Evolutionary conservation across 2,113 vertebrate genomes (phyloP).

Genomic region (Hydrolagus affinis): DNA sequence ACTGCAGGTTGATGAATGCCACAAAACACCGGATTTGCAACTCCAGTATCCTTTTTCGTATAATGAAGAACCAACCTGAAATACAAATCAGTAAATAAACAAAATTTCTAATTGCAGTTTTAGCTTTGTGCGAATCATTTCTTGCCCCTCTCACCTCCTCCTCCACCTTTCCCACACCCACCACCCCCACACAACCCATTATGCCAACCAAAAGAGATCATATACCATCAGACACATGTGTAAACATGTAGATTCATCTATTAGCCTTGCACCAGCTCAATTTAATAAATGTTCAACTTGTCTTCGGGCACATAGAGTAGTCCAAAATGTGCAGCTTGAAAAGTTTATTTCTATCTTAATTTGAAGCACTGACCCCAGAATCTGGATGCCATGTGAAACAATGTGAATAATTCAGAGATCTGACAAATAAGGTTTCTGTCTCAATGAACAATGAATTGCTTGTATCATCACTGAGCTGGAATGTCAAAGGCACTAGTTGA

Average conservation of each 20-base stretch:
- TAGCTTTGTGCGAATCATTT: neutral
- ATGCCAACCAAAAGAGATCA: neutral
- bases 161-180: neutral
- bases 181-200: neutral
- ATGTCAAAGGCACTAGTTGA: neutral
- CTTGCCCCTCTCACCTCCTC: neutral
- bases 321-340: neutral
- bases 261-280: neutral
- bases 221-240: neutral
- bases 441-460: neutral
- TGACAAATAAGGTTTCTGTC: neutral
- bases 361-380: neutral
- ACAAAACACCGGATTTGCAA: constrained; percentile 56
- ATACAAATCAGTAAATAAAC: constrained; percentile 3
- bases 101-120: neutral
- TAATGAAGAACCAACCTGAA: constrained; percentile 72
- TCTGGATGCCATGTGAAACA: neutral
- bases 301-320: too few relatives aligned
- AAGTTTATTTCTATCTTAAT: neutral
- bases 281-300: neutral
- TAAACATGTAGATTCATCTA: neutral
- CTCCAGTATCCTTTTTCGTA: constrained; percentile 37
- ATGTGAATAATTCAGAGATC: neutral
- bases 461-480: neutral
- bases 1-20: constrained; percentile 69